Base-by-base conservation (phyloP, 2,113 vertebrate species). In the Vimba vimba region DNA sequence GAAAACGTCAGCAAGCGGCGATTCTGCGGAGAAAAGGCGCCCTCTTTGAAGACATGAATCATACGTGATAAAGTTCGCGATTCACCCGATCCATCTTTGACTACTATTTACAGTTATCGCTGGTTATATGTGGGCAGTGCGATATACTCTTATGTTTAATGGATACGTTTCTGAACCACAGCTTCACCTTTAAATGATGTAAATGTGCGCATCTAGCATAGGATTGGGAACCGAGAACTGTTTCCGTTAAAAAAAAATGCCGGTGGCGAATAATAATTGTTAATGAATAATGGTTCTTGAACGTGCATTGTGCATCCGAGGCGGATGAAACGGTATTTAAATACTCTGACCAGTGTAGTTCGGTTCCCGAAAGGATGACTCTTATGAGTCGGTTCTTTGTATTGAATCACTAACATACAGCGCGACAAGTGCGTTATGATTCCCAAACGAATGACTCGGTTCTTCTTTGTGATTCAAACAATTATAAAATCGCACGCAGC, bases 1-100 rank as follows among this genome's bases (percentile, higher is more conserved):
- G 81, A 82, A 88, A 95, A 95, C 95, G 94, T 96, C 96, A 96
- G 93, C 92, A 93, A 92, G 91, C 88, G 85, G 92, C 90, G 89
- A 87, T 91, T 91, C 90, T 91, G 92, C 89, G 90, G 92, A 90
- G 91, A 89, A 93, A 92, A 94, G 94, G 95, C 95, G 96, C 93
- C 93, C 93, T 94, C 95, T 96, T 96, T 94, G 92, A 96, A 96
- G 89, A 86, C 57, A 69, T 64, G 23, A 88, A 69, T 82, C 71
- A 83, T 64, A 79, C 50, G 71, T 62, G 52, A 69, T 78, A 47
- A 36, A 86, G 27, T 77, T 66, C n/a, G 60, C 47, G 73, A 87
- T 78, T 85, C 55, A 45, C 0, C 30, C 79, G 17, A 82, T 69
- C 21, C 45, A 21, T 69, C 79, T 68, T 8, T 10, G 4, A 82